Evolutionary conservation across 2,888 invertebrate genomes (phyloP).

Genomic region (Oscheius sp.): DNA sequence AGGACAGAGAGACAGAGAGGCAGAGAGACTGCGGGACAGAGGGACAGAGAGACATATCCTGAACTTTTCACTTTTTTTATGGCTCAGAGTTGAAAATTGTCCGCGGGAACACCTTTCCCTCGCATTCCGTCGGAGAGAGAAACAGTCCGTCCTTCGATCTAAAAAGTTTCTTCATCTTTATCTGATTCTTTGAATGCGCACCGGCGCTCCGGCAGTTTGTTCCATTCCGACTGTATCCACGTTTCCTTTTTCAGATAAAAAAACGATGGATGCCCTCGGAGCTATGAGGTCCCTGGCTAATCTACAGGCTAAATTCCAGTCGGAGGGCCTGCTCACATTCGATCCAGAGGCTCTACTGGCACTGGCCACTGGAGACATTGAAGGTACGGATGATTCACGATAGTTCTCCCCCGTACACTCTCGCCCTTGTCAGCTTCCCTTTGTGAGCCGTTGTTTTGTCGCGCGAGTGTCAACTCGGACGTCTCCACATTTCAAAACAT

Average conservation of each 20-base stretch:
- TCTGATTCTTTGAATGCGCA: constrained; percentile 21
- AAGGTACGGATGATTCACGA: background rate
- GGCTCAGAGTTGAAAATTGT: constrained; percentile 21
- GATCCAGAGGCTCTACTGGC: constrained; percentile 32
- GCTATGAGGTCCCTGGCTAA: constrained; percentile 31
- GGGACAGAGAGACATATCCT: no score
- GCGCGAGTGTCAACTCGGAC: no score
- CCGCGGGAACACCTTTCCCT: constrained; percentile 17
- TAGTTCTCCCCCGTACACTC: no score
- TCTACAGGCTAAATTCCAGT: constrained; percentile 24
- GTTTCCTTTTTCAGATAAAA: constrained; percentile 5
- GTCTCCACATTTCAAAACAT: no score
- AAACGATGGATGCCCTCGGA: constrained; percentile 23
- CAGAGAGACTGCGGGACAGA: no score
- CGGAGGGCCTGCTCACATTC: constrained; percentile 28
- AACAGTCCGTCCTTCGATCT: constrained; percentile 16
- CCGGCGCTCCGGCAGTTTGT: no score
- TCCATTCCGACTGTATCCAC: background rate
- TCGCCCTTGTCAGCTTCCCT: no score
- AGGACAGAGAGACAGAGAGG: no score
- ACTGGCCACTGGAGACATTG: constrained; percentile 15
- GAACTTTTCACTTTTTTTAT: no score
- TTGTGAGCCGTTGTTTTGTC: no score
- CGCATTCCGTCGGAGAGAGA: background rate
- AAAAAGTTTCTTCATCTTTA: constrained; percentile 35